Evolutionary conservation across 2,797 vertebrate species (phyloP).

Genomic region (Novumbra hubbsi): DNA sequence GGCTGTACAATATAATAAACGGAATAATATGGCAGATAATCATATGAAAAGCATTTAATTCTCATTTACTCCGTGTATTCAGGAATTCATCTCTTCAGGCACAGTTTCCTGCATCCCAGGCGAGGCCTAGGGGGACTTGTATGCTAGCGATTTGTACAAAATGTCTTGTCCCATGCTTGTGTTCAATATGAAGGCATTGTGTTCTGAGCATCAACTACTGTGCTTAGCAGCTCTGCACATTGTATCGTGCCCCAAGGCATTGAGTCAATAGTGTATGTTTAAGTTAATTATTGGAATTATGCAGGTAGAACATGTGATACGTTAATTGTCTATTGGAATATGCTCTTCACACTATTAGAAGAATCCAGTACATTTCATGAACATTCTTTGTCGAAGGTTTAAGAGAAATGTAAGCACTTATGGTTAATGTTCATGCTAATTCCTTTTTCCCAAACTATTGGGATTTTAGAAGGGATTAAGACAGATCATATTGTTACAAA

Average conservation of each 20-base stretch:
- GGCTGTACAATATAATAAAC: not conserved
- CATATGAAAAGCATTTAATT: no score
- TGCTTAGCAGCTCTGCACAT: not conserved
- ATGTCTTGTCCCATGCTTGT: not conserved
- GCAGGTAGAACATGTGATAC: not conserved
- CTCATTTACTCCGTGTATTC: no score
- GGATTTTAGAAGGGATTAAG: not conserved
- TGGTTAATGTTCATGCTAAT: not conserved
- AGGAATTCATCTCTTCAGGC: not conserved
- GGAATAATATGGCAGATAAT: not conserved
- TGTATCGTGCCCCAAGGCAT: no score
- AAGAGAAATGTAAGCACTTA: not conserved
- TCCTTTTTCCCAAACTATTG: not conserved
- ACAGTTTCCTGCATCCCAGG: not conserved
- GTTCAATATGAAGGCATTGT: not conserved
- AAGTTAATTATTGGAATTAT: not conserved
- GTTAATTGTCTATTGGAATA: not conserved
- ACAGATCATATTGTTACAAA: not conserved
- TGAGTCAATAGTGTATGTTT: not conserved
- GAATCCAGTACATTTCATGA: not conserved
- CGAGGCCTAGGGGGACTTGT: not conserved
- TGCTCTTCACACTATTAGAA: not conserved
- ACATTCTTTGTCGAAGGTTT: not conserved
- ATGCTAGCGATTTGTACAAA: not conserved
- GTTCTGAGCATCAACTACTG: not conserved